Conservation (phyloP, 1,140 invertebrate genomes). For the Papilio dardanus region DNA sequence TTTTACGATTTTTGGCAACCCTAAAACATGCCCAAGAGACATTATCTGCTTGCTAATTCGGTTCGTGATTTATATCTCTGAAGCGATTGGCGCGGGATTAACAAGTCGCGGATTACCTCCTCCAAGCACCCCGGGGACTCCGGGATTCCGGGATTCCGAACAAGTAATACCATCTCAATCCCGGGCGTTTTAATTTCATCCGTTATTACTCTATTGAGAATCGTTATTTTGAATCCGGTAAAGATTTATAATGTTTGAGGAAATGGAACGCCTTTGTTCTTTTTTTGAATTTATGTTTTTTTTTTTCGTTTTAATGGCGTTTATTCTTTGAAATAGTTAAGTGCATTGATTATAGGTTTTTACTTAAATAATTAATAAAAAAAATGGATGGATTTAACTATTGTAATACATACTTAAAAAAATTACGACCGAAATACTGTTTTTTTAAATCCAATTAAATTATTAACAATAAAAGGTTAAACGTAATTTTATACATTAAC, state of each 20-base stretch:
- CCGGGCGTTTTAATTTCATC: not conserved
- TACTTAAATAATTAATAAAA: too few species aligned
- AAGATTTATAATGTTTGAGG: not conserved
- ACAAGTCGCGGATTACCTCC: constrained; percentile 30
- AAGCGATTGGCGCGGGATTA: constrained; percentile 46
- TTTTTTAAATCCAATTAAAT: too few species aligned
- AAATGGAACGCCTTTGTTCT: constrained; percentile 10
- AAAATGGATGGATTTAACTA: too few species aligned
- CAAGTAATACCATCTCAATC: not conserved
- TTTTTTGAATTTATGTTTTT: constrained; percentile 14
- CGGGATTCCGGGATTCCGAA: not conserved
- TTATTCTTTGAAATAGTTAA: not conserved
- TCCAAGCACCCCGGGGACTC: constrained; percentile 39
- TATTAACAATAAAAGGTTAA: too few species aligned
- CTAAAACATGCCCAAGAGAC: constrained; percentile 29
- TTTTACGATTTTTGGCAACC: constrained; percentile 17
- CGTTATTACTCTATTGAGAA: constrained; percentile 14
- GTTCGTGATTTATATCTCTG: constrained; percentile 51
- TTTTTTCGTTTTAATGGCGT: constrained; percentile 7
- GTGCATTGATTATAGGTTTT: not conserved
- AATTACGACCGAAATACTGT: too few species aligned
- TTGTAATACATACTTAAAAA: too few species aligned
- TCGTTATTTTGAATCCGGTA: constrained; percentile 6
- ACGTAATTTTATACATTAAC: too few species aligned
- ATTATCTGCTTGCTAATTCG: constrained; percentile 46